phyloP scores from a whole-genome alignment of 2,888 invertebrate species.

The Scrobipalpa costella region DNA sequence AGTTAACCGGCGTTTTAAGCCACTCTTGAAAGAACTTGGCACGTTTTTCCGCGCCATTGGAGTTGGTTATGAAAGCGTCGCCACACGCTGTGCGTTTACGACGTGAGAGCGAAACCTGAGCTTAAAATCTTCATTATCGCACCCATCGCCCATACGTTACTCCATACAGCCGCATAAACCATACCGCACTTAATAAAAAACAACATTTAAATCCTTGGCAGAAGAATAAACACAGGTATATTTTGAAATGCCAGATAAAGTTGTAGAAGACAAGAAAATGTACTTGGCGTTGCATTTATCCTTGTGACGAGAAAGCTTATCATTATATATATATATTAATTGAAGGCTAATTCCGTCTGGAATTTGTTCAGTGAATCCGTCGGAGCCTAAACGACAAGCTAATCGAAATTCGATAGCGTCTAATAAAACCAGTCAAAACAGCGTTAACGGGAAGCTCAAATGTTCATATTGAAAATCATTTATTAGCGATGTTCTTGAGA shows the following conservation, averaged over 20 bases:
- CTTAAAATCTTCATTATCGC: constrained; percentile 66
- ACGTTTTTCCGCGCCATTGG: constrained; percentile 21
- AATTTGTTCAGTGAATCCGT: background rate
- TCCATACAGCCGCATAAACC: constrained; percentile 51
- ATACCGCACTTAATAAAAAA: constrained; percentile 48
- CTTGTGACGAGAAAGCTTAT: background rate
- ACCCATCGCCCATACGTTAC: constrained; percentile 55
- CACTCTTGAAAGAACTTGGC: constrained; percentile 19
- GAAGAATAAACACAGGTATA: constrained; percentile 27
- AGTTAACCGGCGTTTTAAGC: background rate
- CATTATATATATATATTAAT: too few species aligned
- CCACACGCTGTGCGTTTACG: constrained; percentile 56
- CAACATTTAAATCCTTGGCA: constrained; percentile 45
- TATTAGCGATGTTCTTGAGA: too few species aligned
- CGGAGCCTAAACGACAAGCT: background rate
- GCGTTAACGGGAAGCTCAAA: background rate
- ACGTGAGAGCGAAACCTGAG: constrained; percentile 61
- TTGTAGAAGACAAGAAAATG: constrained; percentile 12
- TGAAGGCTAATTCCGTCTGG: constrained; percentile 6
- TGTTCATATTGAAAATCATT: background rate
- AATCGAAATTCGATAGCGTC: constrained; percentile 1
- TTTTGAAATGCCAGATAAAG: constrained; percentile 16
- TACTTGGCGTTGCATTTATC: background rate
- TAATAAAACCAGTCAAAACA: background rate
- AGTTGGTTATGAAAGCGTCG: constrained; percentile 31